Conservation (phyloP, 1,140 invertebrate genomes). For the Frieseomelitta varia region DNA sequence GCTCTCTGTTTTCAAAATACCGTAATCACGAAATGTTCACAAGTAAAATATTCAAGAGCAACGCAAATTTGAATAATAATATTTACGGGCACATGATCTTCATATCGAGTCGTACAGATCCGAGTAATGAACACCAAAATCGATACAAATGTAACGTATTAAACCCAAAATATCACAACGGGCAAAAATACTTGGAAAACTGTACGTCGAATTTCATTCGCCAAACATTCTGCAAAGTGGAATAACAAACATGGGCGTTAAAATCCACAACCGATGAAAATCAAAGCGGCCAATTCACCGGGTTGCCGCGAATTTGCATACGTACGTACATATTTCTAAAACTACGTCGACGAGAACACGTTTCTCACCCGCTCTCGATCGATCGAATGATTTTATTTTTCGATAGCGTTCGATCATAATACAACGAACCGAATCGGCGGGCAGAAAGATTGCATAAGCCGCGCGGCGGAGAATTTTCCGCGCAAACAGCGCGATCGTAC, state of each 20-base stretch:
- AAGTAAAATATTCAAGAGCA: not conserved
- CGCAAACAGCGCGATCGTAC: conserved; percentile 13
- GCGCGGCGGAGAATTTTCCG: conserved; percentile 17
- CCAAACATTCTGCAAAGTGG: not conserved
- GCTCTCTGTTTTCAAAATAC: not conserved
- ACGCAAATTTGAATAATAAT: not conserved
- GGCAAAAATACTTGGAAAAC: not conserved
- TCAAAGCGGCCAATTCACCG: not conserved
- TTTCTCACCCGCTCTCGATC: no score
- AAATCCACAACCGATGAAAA: not conserved
- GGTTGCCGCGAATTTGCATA: not conserved
- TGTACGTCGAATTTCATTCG: not conserved
- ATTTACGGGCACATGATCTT: not conserved
- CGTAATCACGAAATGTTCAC: not conserved
- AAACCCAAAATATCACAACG: not conserved
- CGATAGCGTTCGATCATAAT: not conserved
- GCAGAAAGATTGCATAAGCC: conserved; percentile 28
- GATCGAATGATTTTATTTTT: not conserved
- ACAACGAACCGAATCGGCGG: not conserved
- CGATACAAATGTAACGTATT: not conserved
- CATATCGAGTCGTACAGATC: not conserved
- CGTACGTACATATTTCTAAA: not conserved
- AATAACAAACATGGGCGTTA: not conserved
- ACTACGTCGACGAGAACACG: not conserved
- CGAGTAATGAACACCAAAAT: not conserved